These are phyloP conservation scores for Dendrolimus punctatus DNA, from an alignment of 1,140 invertebrate species.

Conservation along the genomic window DNA sequence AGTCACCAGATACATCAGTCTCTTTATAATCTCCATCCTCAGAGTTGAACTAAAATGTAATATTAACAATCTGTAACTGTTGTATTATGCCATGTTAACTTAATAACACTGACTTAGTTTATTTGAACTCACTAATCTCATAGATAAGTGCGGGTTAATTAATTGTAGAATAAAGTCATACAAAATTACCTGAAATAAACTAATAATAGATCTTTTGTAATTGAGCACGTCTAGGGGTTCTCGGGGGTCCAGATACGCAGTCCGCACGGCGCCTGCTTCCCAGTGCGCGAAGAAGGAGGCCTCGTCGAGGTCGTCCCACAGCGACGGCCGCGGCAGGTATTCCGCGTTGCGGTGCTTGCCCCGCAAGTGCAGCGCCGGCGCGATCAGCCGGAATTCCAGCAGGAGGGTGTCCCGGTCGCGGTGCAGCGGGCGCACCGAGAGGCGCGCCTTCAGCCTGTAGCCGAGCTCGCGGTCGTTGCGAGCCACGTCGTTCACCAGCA, in stretches of 20 bases:
- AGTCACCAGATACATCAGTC: constrained; percentile 42
- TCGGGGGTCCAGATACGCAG: constrained; percentile 26
- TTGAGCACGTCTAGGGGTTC: constrained; percentile 39
- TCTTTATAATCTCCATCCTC: constrained; percentile 40
- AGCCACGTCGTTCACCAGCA: constrained; percentile 28
- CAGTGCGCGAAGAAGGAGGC: constrained; percentile 37
- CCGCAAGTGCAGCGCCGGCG: constrained; percentile 28
- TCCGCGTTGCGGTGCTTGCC: constrained; percentile 34
- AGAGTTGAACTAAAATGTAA: constrained; percentile 30
- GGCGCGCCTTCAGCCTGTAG: constrained; percentile 26
- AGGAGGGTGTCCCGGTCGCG: constrained; percentile 17
- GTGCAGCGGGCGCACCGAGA: constrained; percentile 20
- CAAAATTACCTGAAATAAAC: constrained; percentile 49
- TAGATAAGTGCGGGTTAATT: too few relatives aligned
- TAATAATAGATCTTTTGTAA: constrained; percentile 43
- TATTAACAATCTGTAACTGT: neutral
- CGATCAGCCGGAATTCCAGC: constrained; percentile 31
- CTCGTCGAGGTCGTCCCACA: constrained; percentile 29
- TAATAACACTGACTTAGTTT: too few relatives aligned
- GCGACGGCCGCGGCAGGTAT: constrained; percentile 25
- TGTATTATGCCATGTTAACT: too few relatives aligned
- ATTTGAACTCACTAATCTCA: neutral
- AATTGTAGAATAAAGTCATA: neutral
- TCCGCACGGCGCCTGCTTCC: constrained; percentile 29
- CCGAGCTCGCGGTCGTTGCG: constrained; percentile 25